phyloP scores from a whole-genome alignment of 2,797 vertebrate species.

The Thunnus albacares region DNA sequence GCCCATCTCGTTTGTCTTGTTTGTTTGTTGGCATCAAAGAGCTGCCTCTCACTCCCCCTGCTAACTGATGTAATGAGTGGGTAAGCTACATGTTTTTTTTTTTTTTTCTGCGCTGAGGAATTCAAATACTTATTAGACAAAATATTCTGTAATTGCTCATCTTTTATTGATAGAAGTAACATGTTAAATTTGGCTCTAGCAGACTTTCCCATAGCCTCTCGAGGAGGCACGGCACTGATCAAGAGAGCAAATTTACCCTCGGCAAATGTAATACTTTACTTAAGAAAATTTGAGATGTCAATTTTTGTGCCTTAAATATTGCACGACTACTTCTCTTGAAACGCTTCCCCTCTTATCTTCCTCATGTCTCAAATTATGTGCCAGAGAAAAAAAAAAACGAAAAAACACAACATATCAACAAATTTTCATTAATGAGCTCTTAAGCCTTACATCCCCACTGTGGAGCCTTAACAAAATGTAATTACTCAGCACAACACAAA shows the following conservation, averaged over 20 bases:
- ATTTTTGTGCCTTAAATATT: constrained; percentile 76
- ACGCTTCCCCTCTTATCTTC: constrained; percentile 78
- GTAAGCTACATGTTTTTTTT: constrained; percentile 79
- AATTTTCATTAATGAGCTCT: constrained; percentile 73
- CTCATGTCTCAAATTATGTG: constrained; percentile 71
- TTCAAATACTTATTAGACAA: constrained; percentile 87
- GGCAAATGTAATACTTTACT: constrained; percentile 81
- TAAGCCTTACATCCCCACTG: constrained; percentile 69
- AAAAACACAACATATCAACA: constrained; percentile 60
- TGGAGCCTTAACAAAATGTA: constrained; percentile 77
- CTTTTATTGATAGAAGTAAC: constrained; percentile 87
- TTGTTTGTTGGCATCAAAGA: constrained; percentile 87
- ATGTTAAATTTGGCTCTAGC: constrained; percentile 82
- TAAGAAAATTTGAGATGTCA: constrained; percentile 84
- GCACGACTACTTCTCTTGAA: constrained; percentile 75
- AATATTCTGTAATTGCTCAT: constrained; percentile 88
- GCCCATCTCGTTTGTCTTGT: constrained; percentile 84
- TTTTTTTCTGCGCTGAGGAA: constrained; percentile 76
- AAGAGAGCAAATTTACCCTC: constrained; percentile 80
- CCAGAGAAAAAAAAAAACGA: not conserved
- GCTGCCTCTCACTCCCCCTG: constrained; percentile 77
- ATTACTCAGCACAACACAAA: constrained; percentile 80
- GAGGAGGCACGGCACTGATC: constrained; percentile 79
- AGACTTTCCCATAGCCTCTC: constrained; percentile 76
- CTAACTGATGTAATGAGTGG: constrained; percentile 85